Evolutionary conservation across 2,797 vertebrate species (phyloP).

Genomic region (Micromesistius poutassou): DNA sequence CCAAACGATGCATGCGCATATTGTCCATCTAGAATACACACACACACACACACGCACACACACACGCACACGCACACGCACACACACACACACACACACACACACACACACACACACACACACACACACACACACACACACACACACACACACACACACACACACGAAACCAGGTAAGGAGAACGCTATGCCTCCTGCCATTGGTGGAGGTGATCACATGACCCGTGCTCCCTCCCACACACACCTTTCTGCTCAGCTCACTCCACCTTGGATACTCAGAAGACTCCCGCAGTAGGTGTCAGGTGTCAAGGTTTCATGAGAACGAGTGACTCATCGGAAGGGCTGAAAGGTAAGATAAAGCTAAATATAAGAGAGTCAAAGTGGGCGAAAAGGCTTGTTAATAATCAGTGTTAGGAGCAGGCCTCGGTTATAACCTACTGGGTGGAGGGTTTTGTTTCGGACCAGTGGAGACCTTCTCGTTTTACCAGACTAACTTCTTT

Average conservation of each 20-base stretch:
- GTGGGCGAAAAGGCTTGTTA: not conserved
- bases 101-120: too few relatives aligned
- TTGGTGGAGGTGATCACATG: conserved; percentile 63
- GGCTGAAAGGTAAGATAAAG: conserved; percentile 57
- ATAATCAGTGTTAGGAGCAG: not conserved
- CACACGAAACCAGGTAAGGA: conserved; percentile 47
- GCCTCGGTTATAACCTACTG: not conserved
- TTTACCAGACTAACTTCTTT: not conserved
- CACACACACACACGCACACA: too few relatives aligned
- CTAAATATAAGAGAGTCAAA: not conserved
- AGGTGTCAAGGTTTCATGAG: conserved; percentile 60
- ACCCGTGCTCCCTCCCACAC: conserved; percentile 42
- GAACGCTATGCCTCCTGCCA: conserved; percentile 42
- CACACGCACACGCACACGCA: too few relatives aligned
- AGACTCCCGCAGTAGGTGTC: conserved; percentile 43
- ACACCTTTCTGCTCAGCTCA: conserved; percentile 43
- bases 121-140: too few relatives aligned
- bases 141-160: not conserved
- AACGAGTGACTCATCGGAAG: conserved; percentile 35
- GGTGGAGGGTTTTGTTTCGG: not conserved
- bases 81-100: too few relatives aligned
- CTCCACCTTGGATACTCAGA: conserved; percentile 36
- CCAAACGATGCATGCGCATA: too few relatives aligned
- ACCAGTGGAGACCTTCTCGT: not conserved
- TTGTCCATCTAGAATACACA: too few relatives aligned